Evolutionary conservation across 2,797 vertebrate species (phyloP), one percentile per base, ranked within the genome.

Genomic region (Borostomias antarcticus): DNA sequence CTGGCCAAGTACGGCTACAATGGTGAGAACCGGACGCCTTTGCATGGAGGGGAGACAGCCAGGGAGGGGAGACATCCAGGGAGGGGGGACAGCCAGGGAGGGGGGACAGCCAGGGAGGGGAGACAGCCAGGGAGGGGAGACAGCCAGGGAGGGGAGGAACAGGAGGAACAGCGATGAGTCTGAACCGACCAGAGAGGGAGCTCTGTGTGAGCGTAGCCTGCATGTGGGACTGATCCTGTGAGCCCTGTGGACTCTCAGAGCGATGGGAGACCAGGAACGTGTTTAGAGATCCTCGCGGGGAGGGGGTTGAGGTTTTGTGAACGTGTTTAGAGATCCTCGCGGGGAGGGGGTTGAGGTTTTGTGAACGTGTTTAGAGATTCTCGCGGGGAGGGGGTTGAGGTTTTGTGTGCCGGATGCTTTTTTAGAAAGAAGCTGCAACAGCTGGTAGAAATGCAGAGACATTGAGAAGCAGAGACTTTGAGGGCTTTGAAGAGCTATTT

Each of bases 1-100:
- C 80, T 94, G 81, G 93, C 92, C 1, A 97, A 96, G 83, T 95
- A 82, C 1, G 95, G 95, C 86, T 75, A 2, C 85, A 97, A 97
- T 82, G 95, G 95, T 97, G 85, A 94, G 95, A 83, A 29, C 17
- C n/a, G 19, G 30, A 6, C 3, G n/a, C 43, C 29, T n/a, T 2
- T 32, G 19, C 8, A 52, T 30, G 7, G 65, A 47, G 13, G 33
- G 37, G 7, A 26, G 23, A 54, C 33, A 65, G 61, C 68, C 65
- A 73, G 58, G 73, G 35, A 52, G 15, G 21, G n/a, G 17, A 28
- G 45, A 62, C n/a, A n/a, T n/a, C n/a, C n/a, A n/a, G n/a, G 48
- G 25, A 64, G 61, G 54, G 61, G 40, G 64, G 63, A 61, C 62
- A 64, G 43, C 47, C 43, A 45, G 32, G 25, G 32, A 26, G 19